Evolutionary conservation across 37 sponge, comb jelly and placozoan genomes (phyloP), one percentile per base, ranked within the genome.

Genomic region (Spongia lamella): DNA sequence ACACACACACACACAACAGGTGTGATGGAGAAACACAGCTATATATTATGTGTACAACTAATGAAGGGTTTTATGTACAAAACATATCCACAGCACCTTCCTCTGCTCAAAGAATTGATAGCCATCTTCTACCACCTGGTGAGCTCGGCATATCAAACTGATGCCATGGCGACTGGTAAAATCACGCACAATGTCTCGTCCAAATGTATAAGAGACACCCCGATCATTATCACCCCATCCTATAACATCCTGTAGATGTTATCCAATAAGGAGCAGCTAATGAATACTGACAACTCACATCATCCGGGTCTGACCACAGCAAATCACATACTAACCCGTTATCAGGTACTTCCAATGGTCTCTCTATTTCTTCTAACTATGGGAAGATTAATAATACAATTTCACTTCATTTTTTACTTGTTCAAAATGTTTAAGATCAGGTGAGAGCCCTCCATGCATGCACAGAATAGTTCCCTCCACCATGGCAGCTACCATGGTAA

Each of bases 141-240:
- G 95, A 20, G 95, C 95, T 55, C 95, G 47, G 59, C 91, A 89
- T 16, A 94, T 87, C 11, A 94, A 84, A 81, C 91, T 87, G 27
- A 90, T 70, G 7, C 76, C 67, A 64, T 84, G 76, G 51, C 61
- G 78, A 61, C 84, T 66, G 6, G 87, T 79, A 50, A 90, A 90
- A 19, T 83, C 78, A 38, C 75, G 85, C 26, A 94, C 95, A 38
- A 90, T 81, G 68, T 94, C 91, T 37, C 88, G 53, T 7, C 95
- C 95, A 81, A 94, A 94, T 0, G 95, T 94, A 73, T 89, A 94
- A 52, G 91, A 90, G 31, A 94, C 91, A 1, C 95, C 95, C 50
- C 95, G 54, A 61, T 96, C 97, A 80, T 79, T 96, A 38, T 96
- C 97, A n/a, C 97, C 97, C 91, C 94, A 96, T 3, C 97, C 97